Evolutionary conservation across 2,797 vertebrate species (phyloP).

Genomic region (Cyclura pinguis): DNA sequence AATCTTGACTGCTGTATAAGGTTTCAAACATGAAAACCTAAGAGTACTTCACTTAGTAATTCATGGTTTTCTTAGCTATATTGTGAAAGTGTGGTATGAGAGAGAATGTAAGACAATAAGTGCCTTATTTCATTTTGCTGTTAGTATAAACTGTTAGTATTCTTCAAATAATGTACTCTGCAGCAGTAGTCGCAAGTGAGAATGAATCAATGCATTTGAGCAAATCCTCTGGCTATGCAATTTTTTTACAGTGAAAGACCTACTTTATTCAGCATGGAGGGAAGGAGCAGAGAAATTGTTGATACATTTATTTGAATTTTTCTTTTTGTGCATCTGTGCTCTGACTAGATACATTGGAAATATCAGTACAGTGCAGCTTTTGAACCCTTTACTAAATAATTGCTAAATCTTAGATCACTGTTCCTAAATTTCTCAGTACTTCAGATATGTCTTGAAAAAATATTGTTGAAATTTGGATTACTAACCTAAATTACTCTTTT

Average conservation of each 20-base stretch:
- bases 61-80: not conserved
- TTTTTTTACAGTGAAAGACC: not conserved
- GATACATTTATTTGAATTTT: not conserved
- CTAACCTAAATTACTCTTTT: slow-evolving; percentile 22
- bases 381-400: not conserved
- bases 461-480: not conserved
- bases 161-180: not conserved
- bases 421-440: not conserved
- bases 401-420: not conserved
- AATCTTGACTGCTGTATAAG: not conserved
- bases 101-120: not conserved
- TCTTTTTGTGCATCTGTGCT: not conserved
- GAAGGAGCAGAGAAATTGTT: not conserved
- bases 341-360: not conserved
- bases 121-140: not conserved
- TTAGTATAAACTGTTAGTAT: not conserved
- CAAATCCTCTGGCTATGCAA: not conserved
- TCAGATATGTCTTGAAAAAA: slow-evolving; percentile 22
- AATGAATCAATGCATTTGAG: not conserved
- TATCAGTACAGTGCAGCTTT: not conserved
- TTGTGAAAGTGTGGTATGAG: not conserved
- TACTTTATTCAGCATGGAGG: not conserved
- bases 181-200: not conserved
- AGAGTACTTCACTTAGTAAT: not conserved
- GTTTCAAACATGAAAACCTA: not conserved